Evolutionary conservation across 92 coral and sea anemone species (phyloP).

Genomic region (Pocillopora meandrina): DNA sequence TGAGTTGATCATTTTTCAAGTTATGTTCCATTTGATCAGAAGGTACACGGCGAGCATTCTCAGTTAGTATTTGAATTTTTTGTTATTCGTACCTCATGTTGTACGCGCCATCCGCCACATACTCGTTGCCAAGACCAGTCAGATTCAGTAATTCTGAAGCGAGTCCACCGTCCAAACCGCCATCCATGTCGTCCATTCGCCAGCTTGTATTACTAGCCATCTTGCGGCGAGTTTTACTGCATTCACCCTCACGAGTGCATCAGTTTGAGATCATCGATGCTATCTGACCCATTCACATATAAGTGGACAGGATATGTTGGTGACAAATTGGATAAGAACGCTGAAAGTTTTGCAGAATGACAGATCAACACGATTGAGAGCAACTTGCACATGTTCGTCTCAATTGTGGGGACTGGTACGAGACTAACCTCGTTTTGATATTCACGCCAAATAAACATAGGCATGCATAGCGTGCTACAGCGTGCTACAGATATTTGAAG

Average conservation of each 20-base stretch:
- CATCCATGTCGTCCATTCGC: slow-evolving; percentile 88
- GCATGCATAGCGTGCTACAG: neutral
- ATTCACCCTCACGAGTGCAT: slow-evolving; percentile 4
- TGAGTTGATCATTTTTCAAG: neutral
- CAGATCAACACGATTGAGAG: slow-evolving; percentile 27
- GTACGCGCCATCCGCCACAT: slow-evolving; percentile 81
- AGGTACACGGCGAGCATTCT: neutral
- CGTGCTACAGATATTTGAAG: neutral
- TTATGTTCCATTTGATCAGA: neutral
- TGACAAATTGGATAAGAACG: neutral
- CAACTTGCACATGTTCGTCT: slow-evolving; percentile 21
- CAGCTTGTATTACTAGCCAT: slow-evolving; percentile 78
- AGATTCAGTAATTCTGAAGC: slow-evolving; percentile 89
- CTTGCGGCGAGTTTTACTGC: neutral
- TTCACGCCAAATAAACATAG: neutral
- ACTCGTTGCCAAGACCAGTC: slow-evolving; percentile 94
- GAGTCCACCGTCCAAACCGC: slow-evolving; percentile 72
- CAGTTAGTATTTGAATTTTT: neutral
- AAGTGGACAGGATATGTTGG: neutral
- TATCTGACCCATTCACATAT: neutral
- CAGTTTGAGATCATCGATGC: slow-evolving; percentile 11
- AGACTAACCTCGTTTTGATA: neutral
- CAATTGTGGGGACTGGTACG: slow-evolving; percentile 17
- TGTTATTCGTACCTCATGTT: slow-evolving; percentile 83
- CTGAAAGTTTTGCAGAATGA: slow-evolving; percentile 2